phyloP scores from a whole-genome alignment of 2,113 vertebrate species.

The Onychostruthus taczanowskii region DNA sequence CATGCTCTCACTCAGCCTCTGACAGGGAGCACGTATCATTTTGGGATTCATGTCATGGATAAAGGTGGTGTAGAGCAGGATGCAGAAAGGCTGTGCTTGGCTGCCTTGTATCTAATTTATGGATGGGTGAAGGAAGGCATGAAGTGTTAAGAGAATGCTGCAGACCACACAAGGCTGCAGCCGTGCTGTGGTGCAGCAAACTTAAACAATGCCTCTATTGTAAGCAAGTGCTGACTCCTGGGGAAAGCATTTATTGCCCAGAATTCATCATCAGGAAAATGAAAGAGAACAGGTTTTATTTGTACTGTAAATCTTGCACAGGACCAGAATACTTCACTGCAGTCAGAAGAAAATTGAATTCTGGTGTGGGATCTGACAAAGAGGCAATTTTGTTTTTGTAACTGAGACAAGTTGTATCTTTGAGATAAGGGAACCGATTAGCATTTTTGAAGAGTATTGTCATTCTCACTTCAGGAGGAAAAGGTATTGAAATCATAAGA shows the following conservation, averaged over 20 bases:
- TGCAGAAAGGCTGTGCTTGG: neutral
- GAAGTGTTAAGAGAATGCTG: neutral
- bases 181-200: fast-evolving
- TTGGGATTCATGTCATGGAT: neutral
- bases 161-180: neutral
- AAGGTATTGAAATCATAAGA: neutral
- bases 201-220: neutral
- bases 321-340: neutral
- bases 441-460: neutral
- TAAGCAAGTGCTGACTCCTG: neutral
- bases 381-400: neutral
- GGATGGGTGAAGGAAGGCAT: neutral
- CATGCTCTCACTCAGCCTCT: neutral
- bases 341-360: neutral
- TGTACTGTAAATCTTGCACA: neutral
- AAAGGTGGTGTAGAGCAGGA: neutral
- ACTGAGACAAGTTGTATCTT: neutral
- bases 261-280: constrained; percentile 19
- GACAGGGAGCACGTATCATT: neutral
- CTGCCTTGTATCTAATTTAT: neutral
- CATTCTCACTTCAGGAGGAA: neutral
- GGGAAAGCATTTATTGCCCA: neutral
- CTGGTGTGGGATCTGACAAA: neutral
- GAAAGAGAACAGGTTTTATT: constrained; percentile 32
- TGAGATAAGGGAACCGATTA: neutral